Evolutionary conservation across 2,797 vertebrate genomes (phyloP).

Genomic region (Eulemur coronatus): DNA sequence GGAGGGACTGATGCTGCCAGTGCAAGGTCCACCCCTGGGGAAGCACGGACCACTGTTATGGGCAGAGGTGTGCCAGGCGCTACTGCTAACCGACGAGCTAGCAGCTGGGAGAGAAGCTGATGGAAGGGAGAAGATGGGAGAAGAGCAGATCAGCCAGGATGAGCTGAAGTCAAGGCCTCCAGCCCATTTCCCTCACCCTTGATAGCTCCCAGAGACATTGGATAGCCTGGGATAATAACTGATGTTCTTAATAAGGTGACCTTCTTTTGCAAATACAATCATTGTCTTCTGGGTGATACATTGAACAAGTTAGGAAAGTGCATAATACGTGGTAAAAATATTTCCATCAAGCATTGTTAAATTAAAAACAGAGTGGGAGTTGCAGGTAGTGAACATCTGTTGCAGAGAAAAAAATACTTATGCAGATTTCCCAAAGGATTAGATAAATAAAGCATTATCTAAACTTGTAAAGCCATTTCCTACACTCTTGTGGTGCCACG

Average conservation of each 20-base stretch:
- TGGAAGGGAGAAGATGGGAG: background rate
- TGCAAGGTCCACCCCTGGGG: background rate
- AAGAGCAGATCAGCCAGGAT: background rate
- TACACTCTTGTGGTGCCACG: background rate
- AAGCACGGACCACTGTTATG: background rate
- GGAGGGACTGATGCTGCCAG: background rate
- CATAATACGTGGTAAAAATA: background rate
- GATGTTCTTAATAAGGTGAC: background rate
- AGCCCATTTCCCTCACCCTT: background rate
- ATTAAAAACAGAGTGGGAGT: background rate
- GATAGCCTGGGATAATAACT: background rate
- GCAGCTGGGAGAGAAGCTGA: background rate
- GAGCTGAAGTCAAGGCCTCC: background rate
- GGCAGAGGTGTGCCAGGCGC: background rate
- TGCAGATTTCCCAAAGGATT: background rate
- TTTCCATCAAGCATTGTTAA: background rate
- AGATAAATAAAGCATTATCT: conserved; percentile 10
- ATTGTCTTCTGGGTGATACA: background rate
- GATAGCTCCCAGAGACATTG: background rate
- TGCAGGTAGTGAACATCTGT: conserved; percentile 50
- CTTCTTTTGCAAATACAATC: background rate
- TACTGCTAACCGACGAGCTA: accelerated
- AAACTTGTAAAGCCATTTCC: background rate
- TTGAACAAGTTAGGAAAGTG: background rate
- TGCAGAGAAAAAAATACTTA: background rate